Evolutionary conservation across 2,888 invertebrate genomes (phyloP).

Genomic region (Nymphalis polychloros): DNA sequence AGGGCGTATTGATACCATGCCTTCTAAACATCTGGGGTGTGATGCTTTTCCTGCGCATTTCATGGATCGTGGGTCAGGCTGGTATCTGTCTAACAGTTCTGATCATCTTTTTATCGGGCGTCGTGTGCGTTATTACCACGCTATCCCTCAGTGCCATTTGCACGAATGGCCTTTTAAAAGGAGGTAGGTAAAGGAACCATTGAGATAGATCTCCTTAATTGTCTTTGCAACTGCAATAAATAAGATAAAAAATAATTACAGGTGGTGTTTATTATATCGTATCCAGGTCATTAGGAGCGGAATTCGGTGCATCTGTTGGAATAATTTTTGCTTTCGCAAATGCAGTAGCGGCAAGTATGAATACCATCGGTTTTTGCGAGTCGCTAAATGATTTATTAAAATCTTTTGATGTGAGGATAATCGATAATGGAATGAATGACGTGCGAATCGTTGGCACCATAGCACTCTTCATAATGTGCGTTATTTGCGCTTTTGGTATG

Average conservation of each 20-base stretch:
- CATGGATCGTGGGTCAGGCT: conserved; percentile 96
- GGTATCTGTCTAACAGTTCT: conserved; percentile 85
- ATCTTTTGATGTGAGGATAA: conserved; percentile 82
- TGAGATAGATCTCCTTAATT: no score
- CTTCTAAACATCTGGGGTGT: conserved; percentile 97
- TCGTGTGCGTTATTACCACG: conserved; percentile 89
- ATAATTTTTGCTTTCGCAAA: conserved; percentile 96
- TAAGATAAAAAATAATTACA: conserved; percentile 47
- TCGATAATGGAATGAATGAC: conserved; percentile 85
- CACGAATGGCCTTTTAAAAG: conserved; percentile 96
- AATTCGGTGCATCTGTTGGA: conserved; percentile 96
- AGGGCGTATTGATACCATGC: conserved; percentile 91
- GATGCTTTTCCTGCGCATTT: conserved; percentile 95
- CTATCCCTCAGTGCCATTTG: conserved; percentile 89
- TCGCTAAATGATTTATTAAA: conserved; percentile 87
- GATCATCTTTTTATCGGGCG: conserved; percentile 87
- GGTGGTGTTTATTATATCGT: conserved; percentile 96
- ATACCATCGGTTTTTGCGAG: conserved; percentile 96
- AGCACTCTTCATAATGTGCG: conserved; percentile 86
- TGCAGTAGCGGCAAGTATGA: conserved; percentile 94
- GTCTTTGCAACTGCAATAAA: no score
- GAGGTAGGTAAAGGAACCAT: conserved; percentile 82
- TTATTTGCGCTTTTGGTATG: conserved; percentile 93
- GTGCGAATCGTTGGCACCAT: conserved; percentile 88
- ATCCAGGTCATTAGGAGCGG: conserved; percentile 93